Base-by-base conservation (phyloP, 2,888 invertebrate genomes). In the Rotaria magnacalcarata region DNA sequence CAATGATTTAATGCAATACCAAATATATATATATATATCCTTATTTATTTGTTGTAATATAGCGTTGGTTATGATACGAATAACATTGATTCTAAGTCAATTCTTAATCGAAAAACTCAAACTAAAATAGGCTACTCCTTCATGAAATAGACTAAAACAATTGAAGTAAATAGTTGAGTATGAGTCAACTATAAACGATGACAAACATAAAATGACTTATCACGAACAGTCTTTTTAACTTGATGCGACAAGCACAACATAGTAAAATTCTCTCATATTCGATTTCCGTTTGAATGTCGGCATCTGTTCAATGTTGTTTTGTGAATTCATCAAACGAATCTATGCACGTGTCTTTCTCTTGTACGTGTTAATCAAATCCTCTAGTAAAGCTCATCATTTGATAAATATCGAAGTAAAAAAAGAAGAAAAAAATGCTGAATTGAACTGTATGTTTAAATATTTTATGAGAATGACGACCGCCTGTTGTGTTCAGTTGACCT, bases 401-500 rank as follows among this genome's bases (percentile, higher is more conserved):
- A 56, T 54, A 54, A 54, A 54, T 54, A 54, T 54, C 54, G 19
- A 54, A 54, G 21, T 2, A 3, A 19, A 54, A 21, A 6, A 54
- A 11, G 11, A 16, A 67, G 34, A 67, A 27, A 11, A 34, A 67
- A 67, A 67, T 14, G 27, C 16, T 27, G 27, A 14, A 34, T 67
- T 27, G 67, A 34, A 67, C 67, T 34, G 67, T 16, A 56, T 56
- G 24, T 24, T 56, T 34, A 67, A 6, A 67, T 34, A 34, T 34
- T 67, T 34, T 41, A 67, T 67, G 67, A 67, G 67, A 67, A 67
- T 34, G 34, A 27, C 16, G 6, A 67, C 34, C 67, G 34, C 34
- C 67, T 67, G 67, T 67, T 7, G 67, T 34, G 67, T 67, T 34
- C 67, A 67, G 67, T 67, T 67, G 34, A 67, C 34, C 67, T 67